phyloP scores from a whole-genome alignment of 2,113 vertebrate species.

The Poeciliopsis retropinna region DNA sequence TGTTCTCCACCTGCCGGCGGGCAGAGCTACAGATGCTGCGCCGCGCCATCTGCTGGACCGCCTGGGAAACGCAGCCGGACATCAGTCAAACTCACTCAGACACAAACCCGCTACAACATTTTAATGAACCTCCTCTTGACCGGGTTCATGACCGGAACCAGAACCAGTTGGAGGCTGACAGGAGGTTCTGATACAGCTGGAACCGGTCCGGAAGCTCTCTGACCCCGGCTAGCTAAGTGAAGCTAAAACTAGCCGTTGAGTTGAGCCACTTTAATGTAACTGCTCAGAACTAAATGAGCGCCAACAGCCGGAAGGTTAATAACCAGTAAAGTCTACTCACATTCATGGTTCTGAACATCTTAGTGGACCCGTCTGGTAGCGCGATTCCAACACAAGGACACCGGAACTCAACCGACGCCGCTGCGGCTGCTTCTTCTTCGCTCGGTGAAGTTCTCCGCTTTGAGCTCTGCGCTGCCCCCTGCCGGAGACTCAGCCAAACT shows the following conservation, averaged over 20 bases:
- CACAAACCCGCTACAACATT: no score
- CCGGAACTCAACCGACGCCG: slow-evolving; percentile 12
- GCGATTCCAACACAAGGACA: slow-evolving; percentile 59
- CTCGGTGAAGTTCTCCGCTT: neutral
- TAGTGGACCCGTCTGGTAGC: neutral
- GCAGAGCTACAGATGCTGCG: slow-evolving; percentile 83
- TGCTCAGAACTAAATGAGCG: rapidly evolving
- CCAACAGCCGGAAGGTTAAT: rapidly evolving
- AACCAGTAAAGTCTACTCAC: slow-evolving; percentile 24
- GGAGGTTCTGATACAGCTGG: neutral
- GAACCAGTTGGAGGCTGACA: neutral
- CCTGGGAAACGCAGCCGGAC: slow-evolving; percentile 62
- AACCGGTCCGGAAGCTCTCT: neutral
- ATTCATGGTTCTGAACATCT: slow-evolving; percentile 61
- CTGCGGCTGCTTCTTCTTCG: slow-evolving; percentile 39
- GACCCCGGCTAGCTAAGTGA: slow-evolving; percentile 27
- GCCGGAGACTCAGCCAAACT: neutral
- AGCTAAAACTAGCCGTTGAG: neutral
- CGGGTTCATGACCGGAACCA: neutral
- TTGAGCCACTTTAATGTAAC: neutral
- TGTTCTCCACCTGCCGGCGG: slow-evolving; percentile 83
- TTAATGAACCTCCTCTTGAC: no score
- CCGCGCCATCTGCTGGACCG: slow-evolving; percentile 82
- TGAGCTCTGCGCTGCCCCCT: neutral
- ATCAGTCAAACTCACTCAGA: neutral